phyloP scores from a whole-genome alignment of 2,113 vertebrate genomes.

The Eulemur rufifrons region DNA sequence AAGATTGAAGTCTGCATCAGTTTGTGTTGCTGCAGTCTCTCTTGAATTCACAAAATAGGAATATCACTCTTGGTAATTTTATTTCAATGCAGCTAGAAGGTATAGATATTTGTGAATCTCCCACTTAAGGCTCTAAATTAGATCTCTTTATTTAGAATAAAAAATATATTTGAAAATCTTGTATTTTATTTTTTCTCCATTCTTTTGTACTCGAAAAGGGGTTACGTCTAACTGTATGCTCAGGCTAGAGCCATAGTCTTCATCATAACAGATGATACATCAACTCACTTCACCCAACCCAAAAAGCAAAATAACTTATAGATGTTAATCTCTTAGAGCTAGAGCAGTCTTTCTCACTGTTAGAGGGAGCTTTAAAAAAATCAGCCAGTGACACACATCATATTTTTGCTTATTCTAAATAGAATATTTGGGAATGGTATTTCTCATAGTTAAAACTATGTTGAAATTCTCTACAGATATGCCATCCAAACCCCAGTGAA shows the following conservation, averaged over 20 bases:
- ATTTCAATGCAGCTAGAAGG: conserved; percentile 31
- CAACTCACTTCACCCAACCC: conserved; percentile 1
- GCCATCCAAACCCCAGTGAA: background rate
- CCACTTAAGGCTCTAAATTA: conserved; percentile 52
- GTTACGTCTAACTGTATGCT: background rate
- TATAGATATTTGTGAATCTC: conserved; percentile 50
- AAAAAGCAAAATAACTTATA: conserved; percentile 21
- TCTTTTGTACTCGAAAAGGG: conserved; percentile 11
- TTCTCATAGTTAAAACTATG: background rate
- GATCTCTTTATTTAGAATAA: conserved; percentile 65
- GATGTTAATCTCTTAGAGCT: background rate
- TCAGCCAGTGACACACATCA: background rate
- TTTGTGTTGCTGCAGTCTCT: background rate
- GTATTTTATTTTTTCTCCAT: conserved; percentile 23
- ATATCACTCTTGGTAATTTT: conserved; percentile 40
- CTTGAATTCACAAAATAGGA: conserved; percentile 11
- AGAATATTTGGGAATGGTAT: background rate
- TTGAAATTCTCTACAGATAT: background rate
- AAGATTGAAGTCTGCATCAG: background rate
- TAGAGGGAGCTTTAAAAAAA: background rate
- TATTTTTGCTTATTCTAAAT: background rate
- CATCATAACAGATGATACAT: background rate
- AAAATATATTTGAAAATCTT: conserved; percentile 48
- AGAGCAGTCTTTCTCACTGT: background rate
- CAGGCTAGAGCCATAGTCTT: conserved; percentile 20